phyloP scores from a whole-genome alignment of 2,113 vertebrate genomes.

The Mellivora capensis region DNA sequence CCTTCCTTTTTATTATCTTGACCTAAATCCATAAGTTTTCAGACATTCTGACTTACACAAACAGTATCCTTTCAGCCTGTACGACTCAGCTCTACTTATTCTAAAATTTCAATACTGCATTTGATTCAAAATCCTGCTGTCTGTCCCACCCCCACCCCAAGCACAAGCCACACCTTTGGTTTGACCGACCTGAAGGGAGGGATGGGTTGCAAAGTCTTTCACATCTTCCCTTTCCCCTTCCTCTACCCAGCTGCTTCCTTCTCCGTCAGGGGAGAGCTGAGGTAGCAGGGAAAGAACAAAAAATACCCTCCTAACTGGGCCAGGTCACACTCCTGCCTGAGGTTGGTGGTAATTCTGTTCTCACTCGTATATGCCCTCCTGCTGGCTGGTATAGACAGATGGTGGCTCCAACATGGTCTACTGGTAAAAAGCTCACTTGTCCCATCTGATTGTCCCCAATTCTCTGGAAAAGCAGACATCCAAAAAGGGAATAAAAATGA shows the following conservation, averaged over 20 bases:
- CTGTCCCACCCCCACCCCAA: not conserved
- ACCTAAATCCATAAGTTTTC: constrained; percentile 2
- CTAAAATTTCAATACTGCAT: not conserved
- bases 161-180: not conserved
- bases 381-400: not conserved
- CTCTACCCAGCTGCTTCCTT: not conserved
- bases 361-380: not conserved
- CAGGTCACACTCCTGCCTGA: not conserved
- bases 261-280: too few species aligned
- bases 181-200: not conserved
- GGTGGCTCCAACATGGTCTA: not conserved
- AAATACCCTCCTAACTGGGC: not conserved
- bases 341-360: not conserved
- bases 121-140: not conserved
- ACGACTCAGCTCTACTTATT: not conserved
- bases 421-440: not conserved
- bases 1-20: constrained; percentile 24
- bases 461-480: not conserved
- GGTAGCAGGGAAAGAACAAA: not conserved
- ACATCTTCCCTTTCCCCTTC: not conserved
- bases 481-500: not conserved
- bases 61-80: not conserved
- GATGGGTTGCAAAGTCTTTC: too few species aligned
- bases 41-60: not conserved
- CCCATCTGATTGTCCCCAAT: not conserved